Base-by-base conservation (phyloP, 1,140 invertebrate species). In the Heliothis subflexa region DNA sequence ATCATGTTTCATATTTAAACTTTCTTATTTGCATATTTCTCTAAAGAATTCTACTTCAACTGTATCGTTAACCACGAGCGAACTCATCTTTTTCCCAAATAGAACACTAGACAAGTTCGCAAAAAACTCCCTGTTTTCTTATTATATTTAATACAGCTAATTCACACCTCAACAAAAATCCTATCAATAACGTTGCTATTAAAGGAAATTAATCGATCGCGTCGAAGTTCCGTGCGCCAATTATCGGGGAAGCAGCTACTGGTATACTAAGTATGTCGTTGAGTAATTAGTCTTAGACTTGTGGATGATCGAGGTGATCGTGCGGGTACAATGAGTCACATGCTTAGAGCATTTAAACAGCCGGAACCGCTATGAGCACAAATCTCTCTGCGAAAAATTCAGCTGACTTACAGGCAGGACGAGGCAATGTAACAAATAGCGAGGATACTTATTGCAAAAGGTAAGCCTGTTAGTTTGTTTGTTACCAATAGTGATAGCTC, bases 231-330 rank as follows among this genome's bases (percentile, higher is more conserved):
- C 40, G 21, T 25, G 21, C 21, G 49, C 59, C 78, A 78, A 81
- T 84, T 82, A 81, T 21, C 14, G 4, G 18, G 62, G 68, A 85
- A 81, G 78, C 84, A 86, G 81, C 84, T 79, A 77, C 76, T 83
- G 80, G 84, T 85, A 86, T 85, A 82, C 66, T 82, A 77, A 86
- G 78, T 80, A 72, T 81, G 85, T 83, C 83, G 80, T 61, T 66
- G 52, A 57, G 85, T 86, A 91, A 91, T 92, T 89, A 88, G 85
- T 81, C 76, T 84, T 82, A 83, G 83, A 89, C 89, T 82, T 75
- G 86, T 82, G 80, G 83, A 89, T 90, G 89, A 91, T 90, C 85
- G 87, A 85, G 76, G 78, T 80, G 82, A 83, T 83, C 75, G 83
- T 85, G 87, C 85, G 83, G 75, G 74, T 82, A 90, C 88, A 90